These are phyloP conservation scores for Neoascia interrupta DNA, from an alignment of 2,888 invertebrate species.

Conservation along the genomic window DNA sequence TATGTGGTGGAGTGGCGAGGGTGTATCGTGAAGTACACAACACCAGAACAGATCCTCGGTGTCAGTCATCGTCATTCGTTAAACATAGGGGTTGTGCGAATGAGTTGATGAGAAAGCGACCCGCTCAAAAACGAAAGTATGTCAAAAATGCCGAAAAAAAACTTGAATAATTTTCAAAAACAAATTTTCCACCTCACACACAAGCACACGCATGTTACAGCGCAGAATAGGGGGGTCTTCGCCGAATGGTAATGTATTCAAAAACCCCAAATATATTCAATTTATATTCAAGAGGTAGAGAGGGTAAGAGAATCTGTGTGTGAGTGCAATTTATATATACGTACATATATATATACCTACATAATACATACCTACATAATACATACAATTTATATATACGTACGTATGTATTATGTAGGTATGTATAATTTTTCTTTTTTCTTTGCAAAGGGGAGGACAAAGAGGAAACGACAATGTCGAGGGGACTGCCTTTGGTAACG, in stretches of 20 bases:
- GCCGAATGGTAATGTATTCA: slow-evolving; percentile 40
- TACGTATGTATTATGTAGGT: no score
- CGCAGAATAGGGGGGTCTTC: not conserved
- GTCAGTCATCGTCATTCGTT: slow-evolving; percentile 14
- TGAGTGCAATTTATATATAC: slow-evolving; percentile 45
- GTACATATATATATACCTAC: no score
- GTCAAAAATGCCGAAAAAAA: slow-evolving; percentile 50
- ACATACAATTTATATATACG: no score
- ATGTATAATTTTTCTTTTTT: not conserved
- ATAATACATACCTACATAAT: no score
- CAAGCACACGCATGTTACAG: slow-evolving; percentile 24
- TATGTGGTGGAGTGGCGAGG: slow-evolving; percentile 8
- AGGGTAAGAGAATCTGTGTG: slow-evolving; percentile 26
- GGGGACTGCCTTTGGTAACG: slow-evolving; percentile 33
- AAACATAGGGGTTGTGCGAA: slow-evolving; percentile 11
- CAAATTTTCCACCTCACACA: slow-evolving; percentile 17
- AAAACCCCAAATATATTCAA: slow-evolving; percentile 59
- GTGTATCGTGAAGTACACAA: no score
- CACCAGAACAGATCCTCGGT: not conserved
- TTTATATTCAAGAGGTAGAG: slow-evolving; percentile 37
- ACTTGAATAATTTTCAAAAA: slow-evolving; percentile 14
- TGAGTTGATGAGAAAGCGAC: not conserved
- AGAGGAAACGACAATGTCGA: slow-evolving; percentile 49
- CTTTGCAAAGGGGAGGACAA: slow-evolving; percentile 34
- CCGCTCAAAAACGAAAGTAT: slow-evolving; percentile 46